Evolutionary conservation across 1,140 invertebrate species (phyloP).

Genomic region (Apis cerana): DNA sequence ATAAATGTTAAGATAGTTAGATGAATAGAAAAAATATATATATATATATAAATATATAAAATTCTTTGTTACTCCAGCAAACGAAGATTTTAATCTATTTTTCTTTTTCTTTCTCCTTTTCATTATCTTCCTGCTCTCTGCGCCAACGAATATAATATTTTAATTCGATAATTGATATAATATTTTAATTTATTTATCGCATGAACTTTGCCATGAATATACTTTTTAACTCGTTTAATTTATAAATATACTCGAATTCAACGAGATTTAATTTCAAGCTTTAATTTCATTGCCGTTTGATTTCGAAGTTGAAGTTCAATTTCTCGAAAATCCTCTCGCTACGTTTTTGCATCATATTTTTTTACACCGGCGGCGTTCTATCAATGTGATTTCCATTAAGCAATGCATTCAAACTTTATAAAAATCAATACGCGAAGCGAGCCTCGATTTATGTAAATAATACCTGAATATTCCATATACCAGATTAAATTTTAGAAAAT

Average conservation of each 20-base stretch:
- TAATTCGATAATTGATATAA: not conserved
- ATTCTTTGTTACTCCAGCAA: not conserved
- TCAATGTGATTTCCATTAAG: constrained; percentile 15
- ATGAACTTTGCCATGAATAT: too few species aligned
- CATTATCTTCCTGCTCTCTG: too few species aligned
- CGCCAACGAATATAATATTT: not conserved
- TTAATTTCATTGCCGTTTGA: not conserved
- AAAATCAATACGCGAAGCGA: constrained; percentile 17
- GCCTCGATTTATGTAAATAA: constrained; percentile 20
- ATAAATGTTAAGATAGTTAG: constrained; percentile 8
- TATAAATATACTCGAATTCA: constrained; percentile 7
- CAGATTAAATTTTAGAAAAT: constrained; percentile 25
- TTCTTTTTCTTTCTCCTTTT: not conserved
- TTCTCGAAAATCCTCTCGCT: not conserved
- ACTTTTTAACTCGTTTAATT: not conserved
- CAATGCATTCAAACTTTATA: constrained; percentile 18
- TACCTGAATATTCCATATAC: not conserved
- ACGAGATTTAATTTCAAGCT: constrained; percentile 7
- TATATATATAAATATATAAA: not conserved
- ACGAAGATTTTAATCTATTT: not conserved
- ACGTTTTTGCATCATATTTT: not conserved
- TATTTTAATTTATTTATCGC: not conserved
- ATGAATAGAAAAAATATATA: not conserved
- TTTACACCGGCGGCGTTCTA: not conserved
- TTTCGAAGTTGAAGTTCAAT: not conserved